Percentiles rank a stretch among this genome's conserved stretches.
These are phyloP conservation scores for Elymnias hypermnestra DNA, from an alignment of 1,140 invertebrate species.

Conservation along the genomic window DNA sequence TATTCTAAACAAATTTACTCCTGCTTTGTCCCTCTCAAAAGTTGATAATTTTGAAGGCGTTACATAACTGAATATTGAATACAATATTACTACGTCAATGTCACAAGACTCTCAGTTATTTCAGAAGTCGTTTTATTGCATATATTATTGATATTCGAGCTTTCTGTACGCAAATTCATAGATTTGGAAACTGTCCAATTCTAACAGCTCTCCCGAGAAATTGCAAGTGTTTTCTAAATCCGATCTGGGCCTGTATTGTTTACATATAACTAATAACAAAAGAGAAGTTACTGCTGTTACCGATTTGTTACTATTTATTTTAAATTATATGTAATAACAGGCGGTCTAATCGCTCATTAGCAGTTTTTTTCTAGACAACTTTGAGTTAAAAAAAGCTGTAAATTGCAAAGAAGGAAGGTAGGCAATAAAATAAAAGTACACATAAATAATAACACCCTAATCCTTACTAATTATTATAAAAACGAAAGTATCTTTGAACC, in stretches of 20 bases:
- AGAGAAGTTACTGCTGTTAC: not conserved
- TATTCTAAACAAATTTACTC: no score
- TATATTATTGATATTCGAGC: constrained; percentile 9
- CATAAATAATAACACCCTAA: not conserved
- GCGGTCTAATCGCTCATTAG: no score
- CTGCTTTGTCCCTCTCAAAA: no score
- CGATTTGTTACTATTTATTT: not conserved
- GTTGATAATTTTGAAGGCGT: no score
- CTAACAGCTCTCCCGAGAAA: constrained; percentile 8
- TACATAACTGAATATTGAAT: no score
- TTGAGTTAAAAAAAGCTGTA: no score
- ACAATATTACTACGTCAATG: constrained; percentile 1
- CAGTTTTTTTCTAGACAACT: no score
- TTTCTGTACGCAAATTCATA: constrained; percentile 1
- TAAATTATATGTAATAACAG: no score
- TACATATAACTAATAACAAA: constrained; percentile 4
- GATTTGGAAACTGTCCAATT: constrained; percentile 5
- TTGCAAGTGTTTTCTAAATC: constrained; percentile 9
- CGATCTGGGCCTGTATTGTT: constrained; percentile 3
- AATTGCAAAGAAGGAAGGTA: no score
- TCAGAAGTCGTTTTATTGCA: constrained; percentile 5
- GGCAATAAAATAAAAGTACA: no score
- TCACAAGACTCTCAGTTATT: constrained; percentile 3
- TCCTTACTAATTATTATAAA: not conserved
- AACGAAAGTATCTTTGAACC: no score